Evolutionary conservation across 1,140 invertebrate species (phyloP).

Genomic region (Limonius californicus): DNA sequence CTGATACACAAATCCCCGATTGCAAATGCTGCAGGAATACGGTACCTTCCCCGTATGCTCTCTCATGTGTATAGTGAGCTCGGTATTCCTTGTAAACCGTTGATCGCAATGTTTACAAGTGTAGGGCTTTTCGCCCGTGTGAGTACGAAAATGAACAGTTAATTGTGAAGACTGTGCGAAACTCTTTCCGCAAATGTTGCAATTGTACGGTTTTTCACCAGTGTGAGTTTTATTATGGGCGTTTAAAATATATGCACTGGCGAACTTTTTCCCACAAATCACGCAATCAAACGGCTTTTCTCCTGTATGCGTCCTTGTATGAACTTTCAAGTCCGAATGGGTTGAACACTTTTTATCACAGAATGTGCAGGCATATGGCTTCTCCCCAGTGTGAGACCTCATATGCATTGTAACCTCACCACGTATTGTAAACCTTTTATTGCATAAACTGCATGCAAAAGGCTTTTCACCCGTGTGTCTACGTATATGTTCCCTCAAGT

Average conservation of each 20-base stretch:
- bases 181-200: constrained; percentile 59
- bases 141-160: constrained; percentile 73
- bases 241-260: constrained; percentile 56
- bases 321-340: constrained; percentile 60
- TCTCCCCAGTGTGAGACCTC: constrained; percentile 52
- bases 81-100: constrained; percentile 40
- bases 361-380: constrained; percentile 62
- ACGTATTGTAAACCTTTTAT: constrained; percentile 52
- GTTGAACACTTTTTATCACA: constrained; percentile 67
- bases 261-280: constrained; percentile 54
- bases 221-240: constrained; percentile 67
- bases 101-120: constrained; percentile 46
- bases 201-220: constrained; percentile 66
- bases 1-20: constrained; percentile 46
- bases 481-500: constrained; percentile 53
- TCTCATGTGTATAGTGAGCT: constrained; percentile 37
- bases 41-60: constrained; percentile 38
- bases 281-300: constrained; percentile 40
- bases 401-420: constrained; percentile 51
- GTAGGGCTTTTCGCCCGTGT: constrained; percentile 65
- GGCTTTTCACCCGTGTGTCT: constrained; percentile 59
- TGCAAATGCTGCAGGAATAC: constrained; percentile 52
- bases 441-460: constrained; percentile 51
- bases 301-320: constrained; percentile 52
- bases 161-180: constrained; percentile 80